phyloP scores from a whole-genome alignment of 1,140 invertebrate genomes.

The Aphidius ervi region DNA sequence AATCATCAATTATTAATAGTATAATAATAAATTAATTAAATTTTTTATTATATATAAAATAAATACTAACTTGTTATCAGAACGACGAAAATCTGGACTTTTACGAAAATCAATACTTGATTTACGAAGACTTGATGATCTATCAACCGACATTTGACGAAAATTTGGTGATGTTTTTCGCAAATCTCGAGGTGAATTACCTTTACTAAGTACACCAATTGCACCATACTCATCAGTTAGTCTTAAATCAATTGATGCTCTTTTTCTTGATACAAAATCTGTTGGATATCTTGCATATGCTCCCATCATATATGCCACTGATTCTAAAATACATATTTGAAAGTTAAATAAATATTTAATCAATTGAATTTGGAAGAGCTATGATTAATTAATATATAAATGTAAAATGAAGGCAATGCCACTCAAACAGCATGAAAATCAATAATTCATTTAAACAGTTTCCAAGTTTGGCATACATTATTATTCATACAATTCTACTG shows the following conservation, averaged over 20 bases:
- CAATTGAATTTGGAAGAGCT: neutral
- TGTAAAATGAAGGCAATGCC: neutral
- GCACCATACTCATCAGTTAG: conserved; percentile 42
- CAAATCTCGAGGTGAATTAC: conserved; percentile 44
- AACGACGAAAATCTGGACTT: conserved; percentile 47
- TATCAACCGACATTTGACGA: conserved; percentile 51
- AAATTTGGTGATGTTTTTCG: conserved; percentile 44
- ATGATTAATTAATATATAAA: neutral
- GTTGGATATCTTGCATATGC: conserved; percentile 44
- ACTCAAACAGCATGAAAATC: neutral
- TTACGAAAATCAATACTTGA: conserved; percentile 46
- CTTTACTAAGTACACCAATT: conserved; percentile 25
- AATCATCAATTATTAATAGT: too few species aligned
- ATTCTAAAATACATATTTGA: conserved; percentile 19
- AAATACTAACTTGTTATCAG: conserved; percentile 41
- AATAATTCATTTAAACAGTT: neutral
- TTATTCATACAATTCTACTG: too few species aligned
- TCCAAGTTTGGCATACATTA: neutral
- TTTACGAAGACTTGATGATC: conserved; percentile 40
- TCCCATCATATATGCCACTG: conserved; percentile 25
- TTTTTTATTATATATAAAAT: neutral
- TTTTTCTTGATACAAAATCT: conserved; percentile 46
- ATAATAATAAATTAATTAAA: too few species aligned
- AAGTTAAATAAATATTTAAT: neutral
- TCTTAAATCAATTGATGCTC: conserved; percentile 47